Percentiles rank a stretch among this genome's conserved stretches.
Conservation (phyloP, 1,140 invertebrate species). For the Danaus plexippus region DNA sequence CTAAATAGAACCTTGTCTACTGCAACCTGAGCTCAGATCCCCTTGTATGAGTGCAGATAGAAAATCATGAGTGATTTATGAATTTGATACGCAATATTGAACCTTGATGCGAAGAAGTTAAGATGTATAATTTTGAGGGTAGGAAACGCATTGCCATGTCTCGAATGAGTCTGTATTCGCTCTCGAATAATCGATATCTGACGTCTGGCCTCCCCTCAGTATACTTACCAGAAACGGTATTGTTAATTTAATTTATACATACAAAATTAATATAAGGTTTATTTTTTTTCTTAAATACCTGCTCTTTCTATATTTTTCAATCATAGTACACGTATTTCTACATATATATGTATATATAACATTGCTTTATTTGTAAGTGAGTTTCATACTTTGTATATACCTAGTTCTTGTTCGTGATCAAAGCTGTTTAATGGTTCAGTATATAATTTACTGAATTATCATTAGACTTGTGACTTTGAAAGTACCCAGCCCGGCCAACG, state of each 20-base stretch:
- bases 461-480: too few relatives aligned
- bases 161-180: conserved; percentile 54
- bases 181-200: conserved; percentile 70
- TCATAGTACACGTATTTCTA: too few relatives aligned
- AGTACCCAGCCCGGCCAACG: conserved; percentile 5
- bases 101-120: conserved; percentile 33
- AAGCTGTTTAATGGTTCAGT: too few relatives aligned
- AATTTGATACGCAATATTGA: conserved; percentile 28
- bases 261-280: neutral
- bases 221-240: conserved; percentile 1
- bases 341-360: too few relatives aligned
- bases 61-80: conserved; percentile 41
- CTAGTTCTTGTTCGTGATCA: too few relatives aligned
- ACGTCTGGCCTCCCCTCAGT: conserved; percentile 57
- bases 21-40: conserved; percentile 9
- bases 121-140: conserved; percentile 40
- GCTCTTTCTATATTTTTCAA: too few relatives aligned
- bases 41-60: conserved; percentile 11
- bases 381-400: too few relatives aligned
- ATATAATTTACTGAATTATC: too few relatives aligned
- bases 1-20: conserved; percentile 7
- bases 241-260: neutral
- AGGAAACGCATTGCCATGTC: conserved; percentile 51
- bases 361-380: too few relatives aligned
- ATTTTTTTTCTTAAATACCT: too few relatives aligned